These are phyloP conservation scores for Sebastes cheni DNA, from an alignment of 2,797 vertebrate genomes.

Conservation along the genomic window DNA sequence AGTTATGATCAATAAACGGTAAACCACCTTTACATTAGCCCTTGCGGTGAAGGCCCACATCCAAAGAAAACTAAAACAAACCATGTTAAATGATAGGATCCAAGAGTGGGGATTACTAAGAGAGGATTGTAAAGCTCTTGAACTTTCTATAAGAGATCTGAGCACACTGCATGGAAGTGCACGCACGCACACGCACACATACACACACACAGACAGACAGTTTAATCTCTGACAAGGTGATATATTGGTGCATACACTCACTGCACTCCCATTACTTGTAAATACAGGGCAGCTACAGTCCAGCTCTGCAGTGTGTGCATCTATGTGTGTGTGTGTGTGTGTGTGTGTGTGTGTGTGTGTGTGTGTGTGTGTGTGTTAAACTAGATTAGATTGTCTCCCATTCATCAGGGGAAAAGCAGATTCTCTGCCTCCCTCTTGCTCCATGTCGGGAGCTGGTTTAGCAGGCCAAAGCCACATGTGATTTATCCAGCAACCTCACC, in stretches of 20 bases:
- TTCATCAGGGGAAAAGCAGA: slow-evolving; percentile 69
- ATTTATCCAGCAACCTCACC: slow-evolving; percentile 81
- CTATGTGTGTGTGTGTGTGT: slow-evolving; percentile 3
- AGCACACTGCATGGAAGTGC: neutral
- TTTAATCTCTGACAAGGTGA: slow-evolving; percentile 57
- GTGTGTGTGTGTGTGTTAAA: slow-evolving; percentile 21
- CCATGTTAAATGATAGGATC: slow-evolving; percentile 18
- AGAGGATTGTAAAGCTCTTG: slow-evolving; percentile 26
- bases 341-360: slow-evolving; percentile 23
- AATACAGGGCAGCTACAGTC: slow-evolving; percentile 54
- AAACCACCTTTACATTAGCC: slow-evolving; percentile 28
- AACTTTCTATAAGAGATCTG: slow-evolving; percentile 22
- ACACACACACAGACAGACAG: slow-evolving; percentile 11
- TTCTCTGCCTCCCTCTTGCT: slow-evolving; percentile 69
- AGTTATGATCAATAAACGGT: slow-evolving; percentile 45
- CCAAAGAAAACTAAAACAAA: slow-evolving; percentile 48
- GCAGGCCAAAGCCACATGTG: slow-evolving; percentile 73
- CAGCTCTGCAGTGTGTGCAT: neutral
- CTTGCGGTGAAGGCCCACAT: slow-evolving; percentile 21
- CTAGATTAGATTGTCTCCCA: slow-evolving; percentile 49
- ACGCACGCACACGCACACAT: neutral
- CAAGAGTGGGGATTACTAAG: slow-evolving; percentile 3
- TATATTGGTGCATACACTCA: slow-evolving; percentile 40
- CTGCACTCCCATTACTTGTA: slow-evolving; percentile 57
- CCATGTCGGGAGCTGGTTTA: slow-evolving; percentile 63